These are phyloP conservation scores for Melitaea athalia DNA, from an alignment of 2,888 invertebrate species.

Conservation along the genomic window DNA sequence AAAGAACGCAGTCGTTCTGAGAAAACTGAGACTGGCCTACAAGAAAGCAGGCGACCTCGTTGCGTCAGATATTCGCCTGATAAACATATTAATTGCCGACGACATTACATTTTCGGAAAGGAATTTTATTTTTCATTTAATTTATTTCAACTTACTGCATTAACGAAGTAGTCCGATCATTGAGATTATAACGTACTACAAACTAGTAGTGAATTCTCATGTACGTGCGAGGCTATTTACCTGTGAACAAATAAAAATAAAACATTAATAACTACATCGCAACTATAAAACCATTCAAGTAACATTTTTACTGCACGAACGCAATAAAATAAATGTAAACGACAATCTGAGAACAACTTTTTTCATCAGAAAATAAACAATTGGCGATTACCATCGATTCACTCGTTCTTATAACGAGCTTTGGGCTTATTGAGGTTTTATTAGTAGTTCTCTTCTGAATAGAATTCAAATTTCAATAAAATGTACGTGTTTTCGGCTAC, in stretches of 20 bases:
- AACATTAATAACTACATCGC: constrained; percentile 47
- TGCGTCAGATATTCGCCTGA: constrained; percentile 48
- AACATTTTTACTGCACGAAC: constrained; percentile 44
- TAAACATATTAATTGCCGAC: constrained; percentile 62
- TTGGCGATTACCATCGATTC: constrained; percentile 38
- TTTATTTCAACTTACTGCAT: constrained; percentile 28
- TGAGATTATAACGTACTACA: constrained; percentile 11
- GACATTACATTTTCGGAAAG: constrained; percentile 31
- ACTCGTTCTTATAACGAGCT: constrained; percentile 33
- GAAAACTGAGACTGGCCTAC: constrained; percentile 48
- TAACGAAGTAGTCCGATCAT: constrained; percentile 16
- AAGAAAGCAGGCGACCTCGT: constrained; percentile 61
- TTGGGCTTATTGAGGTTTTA: constrained; percentile 25
- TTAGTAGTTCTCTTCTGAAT: constrained; percentile 17
- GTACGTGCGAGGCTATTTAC: constrained; percentile 48
- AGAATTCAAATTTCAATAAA: constrained; percentile 20
- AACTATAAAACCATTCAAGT: constrained; percentile 45
- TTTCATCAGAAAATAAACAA: constrained; percentile 37
- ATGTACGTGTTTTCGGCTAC: neutral
- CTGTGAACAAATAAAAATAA: constrained; percentile 49
- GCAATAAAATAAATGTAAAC: constrained; percentile 44
- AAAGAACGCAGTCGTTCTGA: constrained; percentile 30
- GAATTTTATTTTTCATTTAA: constrained; percentile 21
- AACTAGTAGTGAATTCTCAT: constrained; percentile 8
- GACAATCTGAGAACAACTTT: constrained; percentile 38